These are phyloP conservation scores for Ceraclea dissimilis DNA, from an alignment of 2,888 invertebrate species.

Conservation along the genomic window DNA sequence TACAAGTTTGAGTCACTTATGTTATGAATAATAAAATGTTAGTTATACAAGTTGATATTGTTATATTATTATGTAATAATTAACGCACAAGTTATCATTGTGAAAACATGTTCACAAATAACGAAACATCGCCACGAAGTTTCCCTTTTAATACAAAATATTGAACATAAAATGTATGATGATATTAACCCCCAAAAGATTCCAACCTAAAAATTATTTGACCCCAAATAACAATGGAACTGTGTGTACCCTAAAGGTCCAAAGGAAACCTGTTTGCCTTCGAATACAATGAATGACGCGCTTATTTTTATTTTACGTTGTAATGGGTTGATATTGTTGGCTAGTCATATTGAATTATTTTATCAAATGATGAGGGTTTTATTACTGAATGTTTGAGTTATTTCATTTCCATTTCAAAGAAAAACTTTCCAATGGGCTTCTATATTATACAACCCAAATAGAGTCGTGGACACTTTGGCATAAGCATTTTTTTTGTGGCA, in stretches of 20 bases:
- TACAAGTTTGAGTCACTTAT: no score
- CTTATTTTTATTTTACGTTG: neutral
- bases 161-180: conserved; percentile 14
- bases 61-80: no score
- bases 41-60: no score
- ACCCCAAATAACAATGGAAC: conserved; percentile 10
- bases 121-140: neutral
- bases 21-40: no score
- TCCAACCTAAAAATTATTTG: conserved; percentile 22
- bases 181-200: conserved; percentile 22
- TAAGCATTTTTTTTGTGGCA: no score
- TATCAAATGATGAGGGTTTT: neutral
- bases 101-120: conserved; percentile 5
- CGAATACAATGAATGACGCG: conserved; percentile 5
- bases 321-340: conserved; percentile 4
- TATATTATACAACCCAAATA: no score
- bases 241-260: no score
- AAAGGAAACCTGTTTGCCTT: conserved; percentile 13
- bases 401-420: no score
- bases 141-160: neutral
- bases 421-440: no score
- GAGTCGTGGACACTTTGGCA: no score
- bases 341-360: neutral
- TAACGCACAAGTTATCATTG: neutral
- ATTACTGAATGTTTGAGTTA: neutral